These are phyloP conservation scores for Hirudo medicinalis DNA, from an alignment of 1,140 invertebrate species.

Conservation along the genomic window DNA sequence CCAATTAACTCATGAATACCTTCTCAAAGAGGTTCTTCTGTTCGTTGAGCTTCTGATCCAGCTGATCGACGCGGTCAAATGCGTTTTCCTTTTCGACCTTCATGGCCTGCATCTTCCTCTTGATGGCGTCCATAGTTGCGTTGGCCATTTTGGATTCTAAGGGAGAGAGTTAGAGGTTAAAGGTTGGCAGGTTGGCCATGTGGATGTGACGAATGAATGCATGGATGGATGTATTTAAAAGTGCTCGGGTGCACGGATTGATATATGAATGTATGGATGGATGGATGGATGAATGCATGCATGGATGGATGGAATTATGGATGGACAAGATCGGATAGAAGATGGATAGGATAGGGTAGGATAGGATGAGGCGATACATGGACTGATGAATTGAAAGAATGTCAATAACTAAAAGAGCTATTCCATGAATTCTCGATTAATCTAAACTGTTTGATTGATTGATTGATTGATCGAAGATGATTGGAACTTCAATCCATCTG, in stretches of 20 bases:
- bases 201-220: not conserved
- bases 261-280: not conserved
- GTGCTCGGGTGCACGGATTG: not conserved
- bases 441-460: too few species aligned
- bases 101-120: constrained; percentile 99
- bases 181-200: not conserved
- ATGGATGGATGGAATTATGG: not conserved
- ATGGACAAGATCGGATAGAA: too few species aligned
- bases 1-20: constrained; percentile 12
- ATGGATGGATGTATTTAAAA: not conserved
- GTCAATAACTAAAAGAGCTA: too few species aligned
- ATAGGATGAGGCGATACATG: too few species aligned
- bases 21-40: constrained; percentile 22
- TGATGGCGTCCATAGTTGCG: constrained; percentile 90
- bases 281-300: not conserved
- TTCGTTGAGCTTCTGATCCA: constrained; percentile 85
- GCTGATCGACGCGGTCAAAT: constrained; percentile 80
- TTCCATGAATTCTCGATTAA: too few species aligned
- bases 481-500: too few species aligned
- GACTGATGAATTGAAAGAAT: too few species aligned
- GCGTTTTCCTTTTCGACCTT: constrained; percentile 98
- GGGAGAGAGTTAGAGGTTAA: not conserved
- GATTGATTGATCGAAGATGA: too few species aligned
- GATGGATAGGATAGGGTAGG: too few species aligned
- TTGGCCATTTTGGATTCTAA: constrained; percentile 21